phyloP scores from a whole-genome alignment of 2,797 vertebrate genomes.

The Aeoliscus strigatus region DNA sequence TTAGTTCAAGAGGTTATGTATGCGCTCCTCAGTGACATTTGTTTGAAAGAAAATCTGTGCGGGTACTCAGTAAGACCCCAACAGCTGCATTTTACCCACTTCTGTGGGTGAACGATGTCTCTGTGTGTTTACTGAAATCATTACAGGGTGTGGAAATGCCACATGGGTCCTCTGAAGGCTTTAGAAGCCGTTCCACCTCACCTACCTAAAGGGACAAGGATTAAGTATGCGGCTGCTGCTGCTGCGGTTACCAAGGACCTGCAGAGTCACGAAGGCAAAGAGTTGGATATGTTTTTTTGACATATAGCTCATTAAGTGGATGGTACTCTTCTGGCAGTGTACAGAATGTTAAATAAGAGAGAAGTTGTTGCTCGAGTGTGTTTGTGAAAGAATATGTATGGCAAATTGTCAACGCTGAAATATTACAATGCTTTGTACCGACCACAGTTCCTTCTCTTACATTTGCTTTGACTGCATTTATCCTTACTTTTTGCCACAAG shows the following conservation, averaged over 20 bases:
- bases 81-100: not conserved
- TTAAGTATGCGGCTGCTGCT: not conserved
- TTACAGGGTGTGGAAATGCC: not conserved
- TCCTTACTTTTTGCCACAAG: too few relatives aligned
- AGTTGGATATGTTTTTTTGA: not conserved
- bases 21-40: conserved; percentile 1
- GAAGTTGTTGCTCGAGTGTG: not conserved
- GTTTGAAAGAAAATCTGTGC: not conserved
- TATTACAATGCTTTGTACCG: too few relatives aligned
- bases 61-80: too few relatives aligned
- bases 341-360: conserved; percentile 2
- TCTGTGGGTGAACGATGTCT: not conserved
- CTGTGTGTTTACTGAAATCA: not conserved
- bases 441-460: too few relatives aligned
- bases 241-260: not conserved
- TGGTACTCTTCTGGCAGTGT: not conserved
- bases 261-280: not conserved
- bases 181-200: not conserved
- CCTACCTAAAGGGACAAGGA: not conserved
- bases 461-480: too few relatives aligned
- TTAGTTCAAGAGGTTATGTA: too few relatives aligned
- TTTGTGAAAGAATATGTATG: too few relatives aligned
- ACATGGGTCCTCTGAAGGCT: not conserved
- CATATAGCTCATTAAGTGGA: not conserved
- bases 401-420: too few relatives aligned